A percentile compares a stretch with the other conserved stretches of the same genome.
Evolutionary conservation across 2,113 vertebrate genomes (phyloP).

Genomic region (Telmatochromis sp.): DNA sequence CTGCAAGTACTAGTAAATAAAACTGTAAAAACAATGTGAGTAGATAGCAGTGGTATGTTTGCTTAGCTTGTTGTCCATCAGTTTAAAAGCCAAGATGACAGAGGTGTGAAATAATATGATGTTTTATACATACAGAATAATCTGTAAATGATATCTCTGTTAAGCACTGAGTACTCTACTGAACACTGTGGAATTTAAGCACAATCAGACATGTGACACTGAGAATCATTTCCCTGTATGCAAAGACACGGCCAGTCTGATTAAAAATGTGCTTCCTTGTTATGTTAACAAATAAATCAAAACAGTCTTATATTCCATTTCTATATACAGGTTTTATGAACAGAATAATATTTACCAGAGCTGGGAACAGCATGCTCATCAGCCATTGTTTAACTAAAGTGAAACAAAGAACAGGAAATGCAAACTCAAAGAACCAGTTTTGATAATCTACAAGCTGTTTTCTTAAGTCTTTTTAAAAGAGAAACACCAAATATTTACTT

Average conservation of each 20-base stretch:
- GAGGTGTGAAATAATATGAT: neutral
- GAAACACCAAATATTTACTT: neutral
- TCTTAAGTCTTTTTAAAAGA: neutral
- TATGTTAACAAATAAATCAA: neutral
- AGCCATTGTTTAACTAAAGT: neutral
- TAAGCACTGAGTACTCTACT: neutral
- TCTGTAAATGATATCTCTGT: neutral
- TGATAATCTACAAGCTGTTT: neutral
- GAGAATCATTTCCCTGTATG: neutral
- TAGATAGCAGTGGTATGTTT: neutral
- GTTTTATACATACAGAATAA: neutral
- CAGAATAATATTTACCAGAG: neutral
- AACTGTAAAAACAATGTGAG: neutral
- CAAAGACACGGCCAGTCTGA: neutral
- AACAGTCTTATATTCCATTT: neutral
- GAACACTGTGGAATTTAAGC: neutral
- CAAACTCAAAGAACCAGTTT: neutral
- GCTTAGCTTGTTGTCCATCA: fast-evolving
- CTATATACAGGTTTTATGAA: fast-evolving
- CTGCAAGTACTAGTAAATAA: neutral
- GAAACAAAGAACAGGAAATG: neutral
- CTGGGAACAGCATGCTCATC: neutral
- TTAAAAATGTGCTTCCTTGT: neutral
- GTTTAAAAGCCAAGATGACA: neutral
- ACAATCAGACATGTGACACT: neutral